Evolutionary conservation across 2,888 invertebrate species (phyloP), one percentile per base, ranked within the genome.

Genomic region (Clunio marinus): DNA sequence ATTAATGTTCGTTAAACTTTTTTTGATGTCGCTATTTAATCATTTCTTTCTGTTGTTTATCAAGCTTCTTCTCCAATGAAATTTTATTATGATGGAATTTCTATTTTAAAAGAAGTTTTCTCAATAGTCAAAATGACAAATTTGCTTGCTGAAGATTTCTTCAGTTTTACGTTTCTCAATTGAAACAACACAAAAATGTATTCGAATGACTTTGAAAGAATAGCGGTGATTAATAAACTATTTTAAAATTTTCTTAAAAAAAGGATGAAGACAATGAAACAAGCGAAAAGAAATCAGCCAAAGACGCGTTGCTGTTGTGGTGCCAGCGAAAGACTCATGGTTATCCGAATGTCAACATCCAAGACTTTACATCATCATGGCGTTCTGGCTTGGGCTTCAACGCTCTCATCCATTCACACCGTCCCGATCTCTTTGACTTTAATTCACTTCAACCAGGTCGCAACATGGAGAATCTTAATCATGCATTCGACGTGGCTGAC

Each of bases 291-390:
- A 95, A 94, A 80, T 97, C 97, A 1, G 98, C 98, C 72, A 99
- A 98, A 83, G 99, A 99, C 81, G 98, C 98, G 3, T 81, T 99
- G 71, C 83, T 99, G 62, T 83, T 99, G 73, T 99, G 99, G 99
- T 98, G 98, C 77, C 98, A 99, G 81, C 86, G 97, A 68, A 98
- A 96, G 82, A 99, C 98, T 1, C 90, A 90, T 75, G 97, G 96
- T 73, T 98, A 96, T 81, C 86, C 88, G 62, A 89, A 89, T 69
- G 93, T 94, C 45, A 88, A 91, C 74, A 93, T 94, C 71, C 88
- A 88, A 77, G 93, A 94, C 81, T 94, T 94, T 75, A 89, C 91
- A 73, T 89, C 88, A 74, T 96, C 96, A 37, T 99, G 98, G 98
- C 83, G 97, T 71, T 93, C 88, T 71, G 98, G 98, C 5, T 84